Base-by-base conservation (phyloP, 2,797 vertebrate genomes). In the Echiichthys vipera region DNA sequence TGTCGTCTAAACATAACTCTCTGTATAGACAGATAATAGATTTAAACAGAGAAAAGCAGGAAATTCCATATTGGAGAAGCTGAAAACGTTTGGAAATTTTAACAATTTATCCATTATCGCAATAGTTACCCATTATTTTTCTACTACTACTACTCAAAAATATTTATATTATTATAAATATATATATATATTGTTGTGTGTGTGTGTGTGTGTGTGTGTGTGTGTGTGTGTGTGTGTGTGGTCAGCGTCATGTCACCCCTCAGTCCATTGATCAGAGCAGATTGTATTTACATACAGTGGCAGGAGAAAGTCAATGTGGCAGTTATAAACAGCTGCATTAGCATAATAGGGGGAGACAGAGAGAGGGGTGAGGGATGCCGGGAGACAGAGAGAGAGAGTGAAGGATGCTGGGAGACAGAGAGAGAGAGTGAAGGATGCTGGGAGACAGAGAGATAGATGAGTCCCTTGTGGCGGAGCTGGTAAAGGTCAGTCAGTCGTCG, bases 311-410 rank as follows among this genome's bases (percentile, higher is more conserved):
- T 89, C 85, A 87, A 90, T 88, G 89, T 84, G 53, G 80, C 77
- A 47, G 80, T 85, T 88, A 91, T 87, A 88, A 85, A 90, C 80
- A 85, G 88, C 88, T 86, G 85, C 84, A 88, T 92, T 90, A 90
- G 85, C 84, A 91, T 89, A n/a, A n/a, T 55, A 42, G 72, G 1
- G 63, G n/a, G n/a, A n/a, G 5, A 20, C 11, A 6, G 69, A 3
- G 25, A n/a, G 18, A 17, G 27, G 2, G 29, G 51, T 5, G 49
- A 30, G 14, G 39, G 27, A 47, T 47, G 45, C 45, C 25, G 47
- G n/a, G 46, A 3, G 36, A 45, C 13, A 9, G 50, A 5, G 22
- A n/a, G 13, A 42, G 15, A 17, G 37, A 50, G 42, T 18, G 75
- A 65, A 43, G 39, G 27, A 47, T 47, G 45, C 45, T 47, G 47